Base-by-base conservation (phyloP, 64 coral and sea anemone species). In the Pachyseris speciosa region DNA sequence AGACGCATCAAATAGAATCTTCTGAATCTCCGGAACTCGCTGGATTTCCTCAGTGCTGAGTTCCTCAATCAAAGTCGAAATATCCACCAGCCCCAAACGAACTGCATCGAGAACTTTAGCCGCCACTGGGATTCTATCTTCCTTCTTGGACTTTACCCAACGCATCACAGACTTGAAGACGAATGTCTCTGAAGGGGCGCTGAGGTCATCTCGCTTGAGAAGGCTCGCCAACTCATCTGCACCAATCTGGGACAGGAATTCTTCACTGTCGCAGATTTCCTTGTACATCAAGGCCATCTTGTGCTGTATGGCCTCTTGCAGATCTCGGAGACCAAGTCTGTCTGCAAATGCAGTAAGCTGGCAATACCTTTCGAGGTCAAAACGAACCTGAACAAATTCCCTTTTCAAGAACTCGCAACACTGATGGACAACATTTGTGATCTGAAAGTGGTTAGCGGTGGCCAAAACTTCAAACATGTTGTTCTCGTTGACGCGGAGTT, bases 381-480 rank as follows among this genome's bases (percentile, higher is more conserved):
- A 47, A 13, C 43, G 9, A 29, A 17, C 0, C 10, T 49, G 39
- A n/a, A 48, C 22, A 11, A 94, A 48, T 78, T 94, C 84, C 4
- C 73, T 91, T 45, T 83, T 91, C 58, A 98, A 77, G 40, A 94
- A 98, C 31, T 64, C 88, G 50, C 92, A 94, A 47, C 96, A 98
- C 19, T 88, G 72, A 40, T 94, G 88, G 26, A 94, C 70, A 32
- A 98, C 68, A 28, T 83, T 94, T 36, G 66, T 98, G 20, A 98
- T 88, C 59, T 98, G 96, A 65, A 98, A 75, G 25, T 94, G 64
- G 61, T 98, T 87, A 38, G 92, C 92, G 2, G 90, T 64, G 24
- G 84, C 86, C 9, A 98, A 48, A n/a, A 98, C 64, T 32, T 88
- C 91, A 45, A 94, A 89, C 10, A 94, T 92, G 61, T 98, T 98